These are phyloP conservation scores for Elachura formosa DNA, from an alignment of 2,113 vertebrate genomes.

Conservation along the genomic window DNA sequence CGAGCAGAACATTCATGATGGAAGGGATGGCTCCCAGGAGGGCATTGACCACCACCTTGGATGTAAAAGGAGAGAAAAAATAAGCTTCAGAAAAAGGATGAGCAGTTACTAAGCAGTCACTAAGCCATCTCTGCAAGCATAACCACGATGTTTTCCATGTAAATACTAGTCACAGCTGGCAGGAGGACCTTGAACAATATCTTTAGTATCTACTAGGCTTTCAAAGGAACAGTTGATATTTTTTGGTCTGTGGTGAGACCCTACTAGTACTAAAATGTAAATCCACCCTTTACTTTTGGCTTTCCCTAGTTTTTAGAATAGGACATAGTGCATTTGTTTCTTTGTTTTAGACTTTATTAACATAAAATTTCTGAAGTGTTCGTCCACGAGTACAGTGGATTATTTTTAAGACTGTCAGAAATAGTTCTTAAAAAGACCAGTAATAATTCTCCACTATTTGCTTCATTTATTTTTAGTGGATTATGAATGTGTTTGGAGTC, in stretches of 20 bases:
- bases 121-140: neutral
- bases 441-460: neutral
- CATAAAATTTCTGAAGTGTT: neutral
- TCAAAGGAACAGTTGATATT: neutral
- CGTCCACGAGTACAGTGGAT: neutral
- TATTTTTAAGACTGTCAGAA: neutral
- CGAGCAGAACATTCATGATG: constrained; percentile 92
- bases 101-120: neutral
- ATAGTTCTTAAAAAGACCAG: neutral
- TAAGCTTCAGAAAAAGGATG: neutral
- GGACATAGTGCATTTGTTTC: neutral
- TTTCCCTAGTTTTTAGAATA: neutral
- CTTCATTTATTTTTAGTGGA: neutral
- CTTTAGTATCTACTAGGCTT: neutral
- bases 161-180: neutral
- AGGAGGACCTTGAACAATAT: neutral
- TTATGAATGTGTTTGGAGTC: neutral
- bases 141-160: neutral
- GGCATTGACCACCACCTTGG: constrained; percentile 93
- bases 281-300: neutral
- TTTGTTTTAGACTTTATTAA: neutral
- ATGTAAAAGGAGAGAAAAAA: neutral
- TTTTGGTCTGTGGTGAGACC: neutral
- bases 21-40: constrained; percentile 94
- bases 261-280: neutral